Percentiles rank a stretch among this genome's conserved stretches.
phyloP scores from a whole-genome alignment of 2,113 vertebrate genomes.

The Nannobrachium achirus region DNA sequence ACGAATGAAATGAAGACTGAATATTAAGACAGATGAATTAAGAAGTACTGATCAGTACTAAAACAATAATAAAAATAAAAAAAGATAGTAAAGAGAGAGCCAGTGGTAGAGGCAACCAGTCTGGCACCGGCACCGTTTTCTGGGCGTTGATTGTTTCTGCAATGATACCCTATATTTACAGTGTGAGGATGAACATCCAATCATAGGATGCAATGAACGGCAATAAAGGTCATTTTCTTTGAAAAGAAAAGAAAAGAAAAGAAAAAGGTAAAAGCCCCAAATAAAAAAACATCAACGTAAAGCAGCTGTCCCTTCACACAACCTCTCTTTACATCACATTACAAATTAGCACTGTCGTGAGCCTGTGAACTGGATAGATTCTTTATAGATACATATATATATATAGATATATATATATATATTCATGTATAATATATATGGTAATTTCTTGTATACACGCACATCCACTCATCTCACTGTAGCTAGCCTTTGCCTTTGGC shows the following conservation, averaged over 20 bases:
- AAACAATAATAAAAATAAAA: conserved; percentile 50
- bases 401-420: conserved; percentile 64
- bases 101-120: conserved; percentile 61
- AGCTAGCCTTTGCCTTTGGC: conserved; percentile 95
- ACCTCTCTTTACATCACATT: conserved; percentile 75
- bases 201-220: conserved; percentile 59
- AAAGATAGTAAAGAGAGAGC: conserved; percentile 31
- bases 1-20: conserved; percentile 45
- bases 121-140: conserved; percentile 50
- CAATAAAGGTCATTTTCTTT: conserved; percentile 54
- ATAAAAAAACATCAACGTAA: conserved; percentile 55
- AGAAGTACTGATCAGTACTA: conserved; percentile 57
- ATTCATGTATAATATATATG: conserved; percentile 74
- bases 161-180: conserved; percentile 75
- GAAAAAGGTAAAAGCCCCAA: background rate
- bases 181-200: conserved; percentile 67
- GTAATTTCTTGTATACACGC: conserved; percentile 76
- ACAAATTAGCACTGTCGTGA: conserved; percentile 73
- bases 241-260: conserved; percentile 45
- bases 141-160: conserved; percentile 78
- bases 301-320: conserved; percentile 79
- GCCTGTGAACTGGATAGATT: conserved; percentile 74
- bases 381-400: conserved; percentile 72
- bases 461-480: conserved; percentile 78
- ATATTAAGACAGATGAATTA: conserved; percentile 35